phyloP scores from a whole-genome alignment of 2,113 vertebrate species.

The Peromyscus polionotus region DNA sequence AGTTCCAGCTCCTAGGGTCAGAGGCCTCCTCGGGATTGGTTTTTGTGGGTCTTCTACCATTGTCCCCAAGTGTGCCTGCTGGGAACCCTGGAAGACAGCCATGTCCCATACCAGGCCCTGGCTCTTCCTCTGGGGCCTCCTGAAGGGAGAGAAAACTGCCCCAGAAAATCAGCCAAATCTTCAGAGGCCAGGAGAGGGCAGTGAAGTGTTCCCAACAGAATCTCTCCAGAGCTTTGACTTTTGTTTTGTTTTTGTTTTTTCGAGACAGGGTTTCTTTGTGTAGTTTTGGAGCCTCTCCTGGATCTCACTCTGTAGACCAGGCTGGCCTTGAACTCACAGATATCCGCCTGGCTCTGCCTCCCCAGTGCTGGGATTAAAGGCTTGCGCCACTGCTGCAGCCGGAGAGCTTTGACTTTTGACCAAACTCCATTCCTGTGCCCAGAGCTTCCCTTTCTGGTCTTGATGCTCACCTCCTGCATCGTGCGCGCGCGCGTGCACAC shows the following conservation, averaged over 20 bases:
- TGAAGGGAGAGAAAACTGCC: background rate
- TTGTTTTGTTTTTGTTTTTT: too few relatives aligned
- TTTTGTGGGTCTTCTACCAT: background rate
- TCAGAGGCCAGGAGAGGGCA: conserved; percentile 64
- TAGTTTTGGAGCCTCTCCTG: too few relatives aligned
- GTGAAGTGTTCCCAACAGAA: conserved; percentile 42
- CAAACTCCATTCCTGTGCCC: conserved; percentile 64
- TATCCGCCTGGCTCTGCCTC: too few relatives aligned
- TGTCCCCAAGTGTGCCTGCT: background rate
- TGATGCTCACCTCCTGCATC: background rate
- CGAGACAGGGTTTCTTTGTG: too few relatives aligned
- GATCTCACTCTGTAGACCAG: too few relatives aligned
- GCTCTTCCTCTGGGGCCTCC: background rate
- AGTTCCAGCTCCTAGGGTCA: background rate
- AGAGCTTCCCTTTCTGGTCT: conserved; percentile 67
- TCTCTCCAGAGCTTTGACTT: conserved; percentile 32
- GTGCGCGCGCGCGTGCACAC: too few relatives aligned
- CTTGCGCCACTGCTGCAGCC: too few relatives aligned
- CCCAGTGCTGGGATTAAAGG: too few relatives aligned
- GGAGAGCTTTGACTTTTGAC: conserved; percentile 30
- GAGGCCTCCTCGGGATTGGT: background rate
- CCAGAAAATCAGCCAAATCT: background rate
- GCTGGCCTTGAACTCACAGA: too few relatives aligned
- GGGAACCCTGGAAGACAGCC: background rate
- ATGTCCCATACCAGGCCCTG: background rate